Evolutionary conservation across 2,888 invertebrate species (phyloP).

Genomic region (Chelonus formosanus): DNA sequence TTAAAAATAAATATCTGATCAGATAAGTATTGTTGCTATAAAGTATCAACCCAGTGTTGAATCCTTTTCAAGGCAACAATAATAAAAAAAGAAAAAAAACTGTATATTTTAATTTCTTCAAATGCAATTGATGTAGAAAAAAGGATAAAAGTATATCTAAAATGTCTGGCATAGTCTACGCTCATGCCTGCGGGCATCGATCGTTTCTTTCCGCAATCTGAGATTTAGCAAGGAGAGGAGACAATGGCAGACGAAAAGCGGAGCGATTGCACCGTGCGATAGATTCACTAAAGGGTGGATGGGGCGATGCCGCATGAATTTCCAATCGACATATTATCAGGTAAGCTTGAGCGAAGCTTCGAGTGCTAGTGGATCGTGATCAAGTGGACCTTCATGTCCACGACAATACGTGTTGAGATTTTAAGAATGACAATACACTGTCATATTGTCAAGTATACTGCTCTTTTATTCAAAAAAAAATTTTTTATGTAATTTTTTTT

Average conservation of each 20-base stretch:
- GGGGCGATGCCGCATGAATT: conserved; percentile 59
- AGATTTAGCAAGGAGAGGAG: conserved; percentile 25
- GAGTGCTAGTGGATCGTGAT: conserved; percentile 63
- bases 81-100: no score
- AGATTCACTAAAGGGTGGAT: conserved; percentile 30
- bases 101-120: no score
- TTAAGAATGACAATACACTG: conserved; percentile 60
- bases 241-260: conserved; percentile 25
- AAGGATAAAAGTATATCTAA: background rate
- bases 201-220: conserved; percentile 23
- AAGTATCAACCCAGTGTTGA: no score
- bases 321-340: conserved; percentile 65
- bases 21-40: no score
- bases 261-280: conserved; percentile 32
- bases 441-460: conserved; percentile 54
- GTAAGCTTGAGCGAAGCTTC: conserved; percentile 50
- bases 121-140: background rate
- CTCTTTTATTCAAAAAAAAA: conserved; percentile 60
- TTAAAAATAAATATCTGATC: no score
- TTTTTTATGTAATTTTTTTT: no score
- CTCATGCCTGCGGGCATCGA: conserved; percentile 23
- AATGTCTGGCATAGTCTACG: background rate
- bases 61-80: no score
- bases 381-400: conserved; percentile 64
- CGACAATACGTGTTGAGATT: conserved; percentile 58